Evolutionary conservation across 92 coral and sea anemone species (phyloP).

Genomic region (Parazoanthus swiftii): DNA sequence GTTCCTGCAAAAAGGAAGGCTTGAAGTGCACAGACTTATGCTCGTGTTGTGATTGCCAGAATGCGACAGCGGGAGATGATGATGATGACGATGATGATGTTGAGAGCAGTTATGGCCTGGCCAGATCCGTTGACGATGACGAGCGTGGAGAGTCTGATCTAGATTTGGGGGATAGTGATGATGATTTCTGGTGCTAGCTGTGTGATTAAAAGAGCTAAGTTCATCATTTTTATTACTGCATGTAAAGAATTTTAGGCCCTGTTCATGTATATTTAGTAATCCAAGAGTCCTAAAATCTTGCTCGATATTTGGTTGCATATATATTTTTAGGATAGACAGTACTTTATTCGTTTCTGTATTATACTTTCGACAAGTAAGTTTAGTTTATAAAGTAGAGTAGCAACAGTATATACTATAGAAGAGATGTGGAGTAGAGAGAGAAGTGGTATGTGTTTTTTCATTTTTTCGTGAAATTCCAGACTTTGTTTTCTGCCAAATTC

Average conservation of each 20-base stretch:
- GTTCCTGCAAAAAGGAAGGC: no score
- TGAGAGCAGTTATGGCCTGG: not conserved
- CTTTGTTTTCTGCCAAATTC: no score
- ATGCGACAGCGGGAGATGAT: not conserved
- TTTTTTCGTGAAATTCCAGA: no score
- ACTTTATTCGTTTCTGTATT: no score
- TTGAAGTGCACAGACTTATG: no score
- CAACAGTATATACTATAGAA: no score
- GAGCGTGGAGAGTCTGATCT: conserved; percentile 1
- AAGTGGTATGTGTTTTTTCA: no score
- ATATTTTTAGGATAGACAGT: no score
- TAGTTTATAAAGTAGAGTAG: no score
- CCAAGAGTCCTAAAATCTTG: conserved; percentile 2
- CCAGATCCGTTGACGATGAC: conserved; percentile 1
- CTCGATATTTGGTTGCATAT: no score
- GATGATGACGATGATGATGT: conserved; percentile 13
- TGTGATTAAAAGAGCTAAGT: not conserved
- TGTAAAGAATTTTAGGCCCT: conserved; percentile 1
- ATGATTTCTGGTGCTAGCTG: conserved; percentile 7
- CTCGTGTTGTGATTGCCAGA: conserved; percentile 16
- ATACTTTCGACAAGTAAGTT: no score
- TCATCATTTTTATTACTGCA: not conserved
- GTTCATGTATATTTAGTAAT: not conserved
- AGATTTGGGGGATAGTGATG: not conserved
- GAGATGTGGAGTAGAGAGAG: no score